A percentile compares a stretch with the other conserved stretches of the same genome.
phyloP scores from a whole-genome alignment of 2,797 vertebrate genomes.

The Chaetophractus vellerosus region DNA sequence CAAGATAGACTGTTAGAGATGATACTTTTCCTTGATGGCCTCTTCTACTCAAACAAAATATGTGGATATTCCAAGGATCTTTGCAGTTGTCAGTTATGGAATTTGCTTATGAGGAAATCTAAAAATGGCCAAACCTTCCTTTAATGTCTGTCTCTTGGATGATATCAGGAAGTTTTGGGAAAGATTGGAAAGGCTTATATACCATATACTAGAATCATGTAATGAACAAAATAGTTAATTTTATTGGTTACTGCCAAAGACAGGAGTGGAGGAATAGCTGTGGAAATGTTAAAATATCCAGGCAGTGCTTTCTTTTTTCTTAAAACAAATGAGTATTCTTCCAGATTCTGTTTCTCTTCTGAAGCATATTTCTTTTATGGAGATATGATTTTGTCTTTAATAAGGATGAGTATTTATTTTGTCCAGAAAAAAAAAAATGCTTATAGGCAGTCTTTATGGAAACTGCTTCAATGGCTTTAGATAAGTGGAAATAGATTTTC shows the following conservation, averaged over 20 bases:
- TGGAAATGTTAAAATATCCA: slow-evolving; percentile 65
- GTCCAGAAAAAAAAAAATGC: slow-evolving; percentile 8
- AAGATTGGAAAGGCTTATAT: slow-evolving; percentile 10
- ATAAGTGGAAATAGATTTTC: slow-evolving; percentile 63
- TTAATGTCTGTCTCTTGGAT: slow-evolving; percentile 54
- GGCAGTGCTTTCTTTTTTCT: slow-evolving; percentile 19
- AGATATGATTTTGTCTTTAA: slow-evolving; percentile 54
- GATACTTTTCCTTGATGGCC: slow-evolving; percentile 12
- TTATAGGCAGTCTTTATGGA: slow-evolving; percentile 54
- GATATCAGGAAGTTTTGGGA: slow-evolving; percentile 56
- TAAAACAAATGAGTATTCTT: slow-evolving; percentile 58
- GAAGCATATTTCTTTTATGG: slow-evolving; percentile 33
- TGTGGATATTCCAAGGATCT: slow-evolving; percentile 57
- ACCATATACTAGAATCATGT: slow-evolving; percentile 18
- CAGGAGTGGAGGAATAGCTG: slow-evolving; percentile 59
- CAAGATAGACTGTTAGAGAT: slow-evolving; percentile 40
- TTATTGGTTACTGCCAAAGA: slow-evolving; percentile 49
- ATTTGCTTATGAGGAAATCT: slow-evolving; percentile 75
- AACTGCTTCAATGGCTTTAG: slow-evolving; percentile 31
- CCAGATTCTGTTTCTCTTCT: slow-evolving; percentile 62
- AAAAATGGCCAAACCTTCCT: slow-evolving; percentile 65
- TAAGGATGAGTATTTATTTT: slow-evolving; percentile 53
- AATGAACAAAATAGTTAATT: slow-evolving; percentile 65
- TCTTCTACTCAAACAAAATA: slow-evolving; percentile 51
- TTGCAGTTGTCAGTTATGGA: slow-evolving; percentile 72